These are phyloP conservation scores for Leptoclinus maculatus DNA, from an alignment of 2,797 vertebrate genomes.

Conservation along the genomic window DNA sequence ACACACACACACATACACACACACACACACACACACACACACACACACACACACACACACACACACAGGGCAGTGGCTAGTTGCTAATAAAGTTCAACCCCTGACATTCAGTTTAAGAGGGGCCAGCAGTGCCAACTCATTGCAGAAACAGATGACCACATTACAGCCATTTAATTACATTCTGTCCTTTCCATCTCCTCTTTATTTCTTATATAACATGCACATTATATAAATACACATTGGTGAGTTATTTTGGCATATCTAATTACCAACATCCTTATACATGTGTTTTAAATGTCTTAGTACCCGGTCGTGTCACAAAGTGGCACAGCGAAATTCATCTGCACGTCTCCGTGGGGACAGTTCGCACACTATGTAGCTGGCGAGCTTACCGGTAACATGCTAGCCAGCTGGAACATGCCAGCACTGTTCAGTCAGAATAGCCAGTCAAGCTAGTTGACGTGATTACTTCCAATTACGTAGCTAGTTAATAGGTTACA, in stretches of 20 bases:
- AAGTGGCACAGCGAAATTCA: neutral
- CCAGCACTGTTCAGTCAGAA: neutral
- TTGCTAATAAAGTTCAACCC: conserved; percentile 50
- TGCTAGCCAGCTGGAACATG: neutral
- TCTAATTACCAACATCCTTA: neutral
- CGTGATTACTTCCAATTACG: neutral
- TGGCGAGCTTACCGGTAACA: neutral
- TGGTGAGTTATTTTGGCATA: conserved; percentile 1
- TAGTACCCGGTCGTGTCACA: neutral
- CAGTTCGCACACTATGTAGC: neutral
- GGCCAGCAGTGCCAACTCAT: conserved; percentile 24
- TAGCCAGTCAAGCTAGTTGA: neutral
- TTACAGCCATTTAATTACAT: conserved; percentile 32
- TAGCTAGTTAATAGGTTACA: neutral
- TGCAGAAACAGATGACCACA: conserved; percentile 52
- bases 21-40: neutral
- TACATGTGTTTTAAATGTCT: neutral
- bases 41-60: neutral
- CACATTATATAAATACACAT: conserved; percentile 3
- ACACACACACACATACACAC: too few species aligned
- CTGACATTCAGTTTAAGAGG: conserved; percentile 53
- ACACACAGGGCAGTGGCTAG: neutral
- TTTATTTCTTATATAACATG: conserved; percentile 33
- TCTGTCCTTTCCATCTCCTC: conserved; percentile 31
- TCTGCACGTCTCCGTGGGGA: neutral